Evolutionary conservation across 2,888 invertebrate genomes (phyloP).

Genomic region (Oasisia sp.): DNA sequence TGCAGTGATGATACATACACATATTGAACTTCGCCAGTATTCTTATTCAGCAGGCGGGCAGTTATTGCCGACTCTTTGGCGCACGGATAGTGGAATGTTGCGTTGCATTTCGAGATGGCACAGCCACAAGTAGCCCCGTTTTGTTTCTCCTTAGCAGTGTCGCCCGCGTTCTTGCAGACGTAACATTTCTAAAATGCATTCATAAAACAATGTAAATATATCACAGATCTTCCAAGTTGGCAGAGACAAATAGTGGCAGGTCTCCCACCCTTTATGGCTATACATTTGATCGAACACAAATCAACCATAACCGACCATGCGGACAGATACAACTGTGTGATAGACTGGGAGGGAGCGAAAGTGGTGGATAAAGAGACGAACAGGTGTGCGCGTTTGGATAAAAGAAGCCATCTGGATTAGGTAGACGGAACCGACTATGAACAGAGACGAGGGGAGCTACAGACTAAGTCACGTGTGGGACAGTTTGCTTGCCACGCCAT

Average conservation of each 20-base stretch:
- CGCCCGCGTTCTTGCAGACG: background rate
- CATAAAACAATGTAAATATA: background rate
- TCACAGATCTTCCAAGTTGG: background rate
- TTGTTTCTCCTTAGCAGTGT: background rate
- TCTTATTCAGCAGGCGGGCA: background rate
- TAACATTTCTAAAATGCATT: background rate
- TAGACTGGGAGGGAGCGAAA: too few relatives aligned
- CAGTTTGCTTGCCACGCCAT: too few relatives aligned
- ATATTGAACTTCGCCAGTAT: background rate
- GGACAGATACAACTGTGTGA: too few relatives aligned
- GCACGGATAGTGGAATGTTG: background rate
- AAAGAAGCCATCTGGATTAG: too few relatives aligned
- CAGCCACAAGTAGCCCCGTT: background rate
- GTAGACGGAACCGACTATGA: too few relatives aligned
- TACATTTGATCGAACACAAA: too few relatives aligned
- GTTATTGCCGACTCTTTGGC: constrained; percentile 3
- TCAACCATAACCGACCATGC: too few relatives aligned
- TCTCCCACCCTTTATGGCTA: background rate
- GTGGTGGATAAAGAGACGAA: too few relatives aligned
- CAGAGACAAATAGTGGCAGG: background rate
- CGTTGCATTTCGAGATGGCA: background rate
- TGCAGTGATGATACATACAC: background rate
- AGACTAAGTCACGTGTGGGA: too few relatives aligned
- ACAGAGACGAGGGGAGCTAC: too few relatives aligned
- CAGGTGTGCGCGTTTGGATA: too few relatives aligned